Base-by-base conservation (phyloP, 53 echinoderm and acorn worm genomes). In the Mesocentrotus franciscanus region DNA sequence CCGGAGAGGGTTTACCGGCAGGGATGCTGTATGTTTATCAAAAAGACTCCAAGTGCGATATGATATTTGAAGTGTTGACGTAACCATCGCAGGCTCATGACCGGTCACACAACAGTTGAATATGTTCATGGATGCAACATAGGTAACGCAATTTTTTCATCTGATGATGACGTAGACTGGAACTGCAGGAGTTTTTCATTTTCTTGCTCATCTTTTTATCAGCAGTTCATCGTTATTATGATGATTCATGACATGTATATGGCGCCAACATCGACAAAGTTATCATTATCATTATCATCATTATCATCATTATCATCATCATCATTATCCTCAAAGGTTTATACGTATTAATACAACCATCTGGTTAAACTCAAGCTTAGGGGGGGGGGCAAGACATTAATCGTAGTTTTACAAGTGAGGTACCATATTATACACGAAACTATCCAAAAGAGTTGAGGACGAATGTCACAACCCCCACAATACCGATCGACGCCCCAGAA, bases 1-100 rank as follows among this genome's bases (percentile, higher is more conserved):
- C 84, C 84, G 22, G 84, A 84, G 84, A 84, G 84, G 84, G 84
- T 84, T 84, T 84, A 84, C 49, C 84, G 22, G 84, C 42, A 84
- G 84, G 84, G 84, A 55, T 39, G 55, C 84, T 26, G 5, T 22
- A 20, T 42, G 39, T 39, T 84, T 42, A 42, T 84, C 55, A 9
- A 18, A 75, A 49, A 84, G 84, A 84, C 84, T 42, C 84, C 84
- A 84, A 84, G 84, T 42, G 84, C 39, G 84, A 84, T 20, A 84
- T 84, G 55, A 84, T 84, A 84, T 84, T 84, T 39, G 17, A 20
- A 84, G 84, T 84, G 84, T 55, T 84, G 84, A 84, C 84, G 84
- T 84, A 39, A 84, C 55, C 20, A 42, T 84, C 84, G 39, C 16
- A 24, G 39, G 84, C 84, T 22, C 20, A 39, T 84, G 84, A 84